Evolutionary conservation across 2,888 invertebrate genomes (phyloP).

Genomic region (Eutolmus rufibarbis): DNA sequence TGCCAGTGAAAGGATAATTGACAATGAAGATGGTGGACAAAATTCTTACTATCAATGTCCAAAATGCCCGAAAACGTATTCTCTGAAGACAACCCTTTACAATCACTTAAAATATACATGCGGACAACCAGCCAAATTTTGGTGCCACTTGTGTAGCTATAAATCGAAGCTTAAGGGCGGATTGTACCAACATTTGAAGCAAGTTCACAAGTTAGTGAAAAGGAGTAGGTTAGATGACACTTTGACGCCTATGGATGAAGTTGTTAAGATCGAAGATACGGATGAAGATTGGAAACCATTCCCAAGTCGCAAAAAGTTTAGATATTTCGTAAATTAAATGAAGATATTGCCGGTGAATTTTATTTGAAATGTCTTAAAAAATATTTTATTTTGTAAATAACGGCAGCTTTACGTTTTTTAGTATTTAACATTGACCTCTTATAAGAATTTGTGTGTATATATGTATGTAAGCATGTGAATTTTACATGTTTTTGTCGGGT

Average conservation of each 20-base stretch:
- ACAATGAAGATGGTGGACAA: neutral
- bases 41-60: neutral
- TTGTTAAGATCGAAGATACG: neutral
- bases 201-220: neutral
- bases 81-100: neutral
- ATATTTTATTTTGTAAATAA: neutral
- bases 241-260: neutral
- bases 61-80: constrained; percentile 6
- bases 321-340: neutral
- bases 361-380: neutral
- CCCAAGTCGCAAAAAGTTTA: neutral
- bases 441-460: neutral
- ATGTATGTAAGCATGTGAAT: neutral
- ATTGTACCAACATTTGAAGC: constrained; percentile 6
- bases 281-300: neutral
- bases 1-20: neutral
- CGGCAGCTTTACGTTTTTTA: neutral
- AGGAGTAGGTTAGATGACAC: neutral
- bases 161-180: constrained; percentile 2
- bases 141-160: constrained; percentile 36
- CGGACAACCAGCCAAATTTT: constrained; percentile 5
- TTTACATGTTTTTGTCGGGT: neutral
- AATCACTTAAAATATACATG: constrained; percentile 25
- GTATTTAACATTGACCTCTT: neutral
- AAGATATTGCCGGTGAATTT: neutral